These are phyloP conservation scores for Drosophila nigrodunni DNA, from an alignment of 1,140 invertebrate species.

Conservation along the genomic window DNA sequence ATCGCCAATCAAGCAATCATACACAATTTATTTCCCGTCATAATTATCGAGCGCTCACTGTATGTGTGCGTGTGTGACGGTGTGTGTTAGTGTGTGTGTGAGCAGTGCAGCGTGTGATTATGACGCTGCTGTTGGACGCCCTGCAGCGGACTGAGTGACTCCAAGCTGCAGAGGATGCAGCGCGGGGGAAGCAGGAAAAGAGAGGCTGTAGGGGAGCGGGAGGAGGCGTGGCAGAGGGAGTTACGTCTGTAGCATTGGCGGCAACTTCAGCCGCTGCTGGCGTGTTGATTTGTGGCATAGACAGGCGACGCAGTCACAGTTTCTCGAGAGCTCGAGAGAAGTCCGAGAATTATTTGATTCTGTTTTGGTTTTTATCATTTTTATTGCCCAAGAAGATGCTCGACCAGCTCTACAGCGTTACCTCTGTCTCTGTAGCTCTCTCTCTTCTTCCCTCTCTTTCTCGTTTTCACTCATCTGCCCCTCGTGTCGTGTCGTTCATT, in stretches of 20 bases:
- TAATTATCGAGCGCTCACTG: constrained; percentile 71
- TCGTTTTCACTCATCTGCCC: neutral
- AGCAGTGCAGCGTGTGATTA: constrained; percentile 75
- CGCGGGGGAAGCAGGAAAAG: neutral
- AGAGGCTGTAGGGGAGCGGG: neutral
- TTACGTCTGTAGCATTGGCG: constrained; percentile 24
- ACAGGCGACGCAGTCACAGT: constrained; percentile 48
- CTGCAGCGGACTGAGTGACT: constrained; percentile 63
- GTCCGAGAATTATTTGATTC: constrained; percentile 60
- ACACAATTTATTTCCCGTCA: constrained; percentile 84
- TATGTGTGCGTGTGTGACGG: constrained; percentile 18
- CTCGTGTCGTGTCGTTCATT: constrained; percentile 47
- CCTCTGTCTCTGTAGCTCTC: neutral
- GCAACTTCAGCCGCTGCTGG: constrained; percentile 61
- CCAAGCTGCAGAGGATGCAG: constrained; percentile 21
- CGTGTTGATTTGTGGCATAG: constrained; percentile 77
- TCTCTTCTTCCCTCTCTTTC: neutral
- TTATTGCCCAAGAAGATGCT: constrained; percentile 51
- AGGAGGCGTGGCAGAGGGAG: constrained; percentile 6
- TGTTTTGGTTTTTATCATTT: constrained; percentile 64
- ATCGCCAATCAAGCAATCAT: constrained; percentile 84
- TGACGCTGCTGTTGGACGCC: constrained; percentile 79
- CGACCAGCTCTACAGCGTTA: neutral
- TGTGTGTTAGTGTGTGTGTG: constrained; percentile 15
- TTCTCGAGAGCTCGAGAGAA: constrained; percentile 10